Evolutionary conservation across 2,113 vertebrate species (phyloP).

Genomic region (Euleptes europaea): DNA sequence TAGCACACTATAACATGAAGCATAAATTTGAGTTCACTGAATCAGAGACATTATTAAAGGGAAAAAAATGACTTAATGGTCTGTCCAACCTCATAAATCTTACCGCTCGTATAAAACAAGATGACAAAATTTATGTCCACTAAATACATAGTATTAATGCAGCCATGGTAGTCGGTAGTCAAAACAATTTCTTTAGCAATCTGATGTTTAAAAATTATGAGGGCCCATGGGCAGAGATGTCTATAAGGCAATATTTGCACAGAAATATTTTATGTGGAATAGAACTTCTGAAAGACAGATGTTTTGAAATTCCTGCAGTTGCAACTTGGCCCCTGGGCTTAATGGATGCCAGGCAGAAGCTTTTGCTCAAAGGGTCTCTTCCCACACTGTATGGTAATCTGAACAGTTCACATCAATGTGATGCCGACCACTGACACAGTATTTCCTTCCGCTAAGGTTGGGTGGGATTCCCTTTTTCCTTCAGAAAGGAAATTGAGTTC

Average conservation of each 20-base stretch:
- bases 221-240: slow-evolving; percentile 3
- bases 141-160: slow-evolving; percentile 68
- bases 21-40: slow-evolving; percentile 74
- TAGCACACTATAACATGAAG: slow-evolving; percentile 63
- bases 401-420: not conserved
- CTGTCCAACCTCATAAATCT: slow-evolving; percentile 76
- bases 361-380: slow-evolving; percentile 5
- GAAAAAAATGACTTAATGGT: slow-evolving; percentile 73
- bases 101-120: slow-evolving; percentile 59
- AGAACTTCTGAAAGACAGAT: slow-evolving; percentile 37
- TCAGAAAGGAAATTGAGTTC: not conserved
- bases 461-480: not conserved
- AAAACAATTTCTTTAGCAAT: slow-evolving; percentile 46
- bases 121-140: slow-evolving; percentile 70
- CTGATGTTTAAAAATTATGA: slow-evolving; percentile 26
- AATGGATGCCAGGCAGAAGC: not conserved
- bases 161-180: slow-evolving; percentile 20
- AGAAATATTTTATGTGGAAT: not conserved
- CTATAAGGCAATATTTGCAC: slow-evolving; percentile 14
- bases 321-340: slow-evolving; percentile 5
- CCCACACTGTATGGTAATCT: not conserved
- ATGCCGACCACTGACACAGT: not conserved
- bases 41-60: slow-evolving; percentile 65
- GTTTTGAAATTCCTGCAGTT: slow-evolving; percentile 19
- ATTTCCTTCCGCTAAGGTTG: not conserved